Conservation (phyloP, 2,797 vertebrate genomes). For the Antennarius maculatus region DNA sequence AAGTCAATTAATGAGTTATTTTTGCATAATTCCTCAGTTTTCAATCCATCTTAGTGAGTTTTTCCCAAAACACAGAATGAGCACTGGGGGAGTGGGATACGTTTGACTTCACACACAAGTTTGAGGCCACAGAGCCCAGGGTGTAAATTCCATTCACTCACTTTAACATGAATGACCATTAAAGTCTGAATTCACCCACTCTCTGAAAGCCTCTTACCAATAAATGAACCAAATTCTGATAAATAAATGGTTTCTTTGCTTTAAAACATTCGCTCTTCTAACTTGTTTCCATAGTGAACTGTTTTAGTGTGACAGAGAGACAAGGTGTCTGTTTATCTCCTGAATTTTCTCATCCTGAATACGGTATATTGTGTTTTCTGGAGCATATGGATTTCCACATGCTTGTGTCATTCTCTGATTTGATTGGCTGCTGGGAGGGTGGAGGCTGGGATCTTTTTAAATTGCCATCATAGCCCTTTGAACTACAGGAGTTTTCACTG, state of each 20-base stretch:
- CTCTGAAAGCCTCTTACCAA: conserved; percentile 66
- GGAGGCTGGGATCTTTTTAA: conserved; percentile 35
- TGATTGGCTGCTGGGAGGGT: conserved; percentile 35
- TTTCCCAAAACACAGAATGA: neutral
- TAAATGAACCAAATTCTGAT: conserved; percentile 62
- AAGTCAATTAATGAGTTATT: neutral
- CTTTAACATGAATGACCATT: conserved; percentile 74
- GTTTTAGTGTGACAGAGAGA: neutral
- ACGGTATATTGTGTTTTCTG: neutral
- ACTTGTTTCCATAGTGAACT: neutral
- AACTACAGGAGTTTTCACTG: conserved; percentile 1
- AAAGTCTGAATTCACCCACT: conserved; percentile 67
- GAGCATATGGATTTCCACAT: conserved; percentile 25
- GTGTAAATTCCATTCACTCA: conserved; percentile 69
- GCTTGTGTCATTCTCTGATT: conserved; percentile 21
- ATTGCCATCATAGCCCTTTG: conserved; percentile 27
- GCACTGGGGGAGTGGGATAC: conserved; percentile 51
- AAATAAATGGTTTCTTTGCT: conserved; percentile 35
- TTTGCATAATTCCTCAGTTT: neutral
- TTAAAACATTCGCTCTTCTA: conserved; percentile 8
- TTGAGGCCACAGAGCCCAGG: conserved; percentile 41
- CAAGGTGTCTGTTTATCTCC: neutral
- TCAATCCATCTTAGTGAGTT: neutral
- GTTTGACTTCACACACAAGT: conserved; percentile 62
- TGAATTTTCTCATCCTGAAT: conserved; percentile 10